A percentile compares a stretch with the other conserved stretches of the same genome.
Evolutionary conservation across 2,797 vertebrate species (phyloP).

Genomic region (Microchirus variegatus): DNA sequence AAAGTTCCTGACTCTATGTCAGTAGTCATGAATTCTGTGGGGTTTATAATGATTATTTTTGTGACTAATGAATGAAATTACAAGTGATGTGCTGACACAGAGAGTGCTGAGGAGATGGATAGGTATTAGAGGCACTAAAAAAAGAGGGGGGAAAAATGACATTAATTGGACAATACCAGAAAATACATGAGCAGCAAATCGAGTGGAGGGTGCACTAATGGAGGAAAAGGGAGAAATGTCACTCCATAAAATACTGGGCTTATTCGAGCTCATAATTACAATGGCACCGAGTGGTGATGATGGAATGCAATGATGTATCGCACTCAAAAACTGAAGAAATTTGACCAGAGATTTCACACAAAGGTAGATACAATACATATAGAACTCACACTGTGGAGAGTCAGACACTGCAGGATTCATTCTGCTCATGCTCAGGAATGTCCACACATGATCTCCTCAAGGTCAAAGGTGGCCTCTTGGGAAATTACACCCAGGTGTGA

Average conservation of each 20-base stretch:
- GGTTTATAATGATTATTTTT: conserved; percentile 29
- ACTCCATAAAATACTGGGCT: conserved; percentile 39
- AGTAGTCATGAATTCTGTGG: conserved; percentile 26
- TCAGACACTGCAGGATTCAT: conserved; percentile 11
- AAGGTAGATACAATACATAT: background rate
- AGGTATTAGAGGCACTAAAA: background rate
- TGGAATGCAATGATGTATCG: background rate
- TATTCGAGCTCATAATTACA: conserved; percentile 55
- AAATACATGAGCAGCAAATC: conserved; percentile 40
- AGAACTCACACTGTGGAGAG: background rate
- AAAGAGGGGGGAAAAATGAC: background rate
- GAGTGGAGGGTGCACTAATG: conserved; percentile 41
- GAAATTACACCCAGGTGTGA: conserved; percentile 36
- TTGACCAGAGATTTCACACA: conserved; percentile 19
- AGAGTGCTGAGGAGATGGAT: background rate
- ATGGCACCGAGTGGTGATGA: conserved; percentile 32
- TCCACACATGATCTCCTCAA: conserved; percentile 42
- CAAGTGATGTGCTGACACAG: conserved; percentile 5
- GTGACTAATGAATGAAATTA: conserved; percentile 31
- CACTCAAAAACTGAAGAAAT: conserved; percentile 25
- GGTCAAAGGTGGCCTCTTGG: conserved; percentile 43
- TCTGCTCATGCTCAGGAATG: conserved; percentile 35
- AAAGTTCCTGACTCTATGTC: conserved; percentile 15
- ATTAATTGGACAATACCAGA: conserved; percentile 42
- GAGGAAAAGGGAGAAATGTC: conserved; percentile 50